phyloP scores from a whole-genome alignment of 2,888 invertebrate genomes.

The Temnothorax unifasciatus region DNA sequence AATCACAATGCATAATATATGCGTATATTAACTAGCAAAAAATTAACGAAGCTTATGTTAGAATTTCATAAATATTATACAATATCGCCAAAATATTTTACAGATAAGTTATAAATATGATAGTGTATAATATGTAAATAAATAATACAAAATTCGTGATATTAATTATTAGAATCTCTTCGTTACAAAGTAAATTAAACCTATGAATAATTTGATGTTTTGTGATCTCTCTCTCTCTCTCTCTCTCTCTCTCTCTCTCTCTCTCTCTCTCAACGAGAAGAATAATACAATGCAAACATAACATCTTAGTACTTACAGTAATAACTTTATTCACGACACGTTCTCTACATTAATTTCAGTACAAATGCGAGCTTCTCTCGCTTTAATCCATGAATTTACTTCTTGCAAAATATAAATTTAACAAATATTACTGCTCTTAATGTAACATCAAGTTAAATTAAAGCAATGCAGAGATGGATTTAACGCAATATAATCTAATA shows the following conservation, averaged over 20 bases:
- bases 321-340: slow-evolving; percentile 20
- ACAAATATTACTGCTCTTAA: not conserved
- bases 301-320: not conserved
- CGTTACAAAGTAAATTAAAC: not conserved
- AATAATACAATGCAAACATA: not conserved
- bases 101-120: not conserved
- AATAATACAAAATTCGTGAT: not conserved
- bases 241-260: not conserved
- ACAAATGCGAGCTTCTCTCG: not conserved
- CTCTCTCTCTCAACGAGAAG: not conserved
- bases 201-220: not conserved
- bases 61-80: not conserved
- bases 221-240: not conserved
- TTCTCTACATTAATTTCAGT: slow-evolving; percentile 13
- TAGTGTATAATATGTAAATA: not conserved
- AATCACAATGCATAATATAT: no score
- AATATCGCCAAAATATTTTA: not conserved
- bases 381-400: not conserved
- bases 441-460: slow-evolving; percentile 9
- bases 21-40: no score
- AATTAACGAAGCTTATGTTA: no score
- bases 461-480: not conserved
- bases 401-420: not conserved
- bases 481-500: not conserved
- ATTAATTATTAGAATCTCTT: not conserved